Percentiles rank a stretch among this genome's conserved stretches.
Evolutionary conservation across 1,140 invertebrate species (phyloP).

Genomic region (Coboldia fuscipes): DNA sequence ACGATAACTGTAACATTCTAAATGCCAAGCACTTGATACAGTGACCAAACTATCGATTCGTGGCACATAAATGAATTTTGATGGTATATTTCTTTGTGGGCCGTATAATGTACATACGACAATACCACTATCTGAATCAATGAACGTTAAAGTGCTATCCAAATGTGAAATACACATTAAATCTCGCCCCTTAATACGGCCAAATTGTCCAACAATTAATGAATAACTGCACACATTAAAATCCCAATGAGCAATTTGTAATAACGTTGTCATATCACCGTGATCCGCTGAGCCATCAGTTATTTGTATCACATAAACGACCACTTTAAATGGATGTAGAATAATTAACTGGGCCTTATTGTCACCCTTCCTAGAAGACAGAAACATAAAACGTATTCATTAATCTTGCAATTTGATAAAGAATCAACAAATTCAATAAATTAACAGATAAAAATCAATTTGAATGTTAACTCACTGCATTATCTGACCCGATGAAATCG

Average conservation of each 20-base stretch:
- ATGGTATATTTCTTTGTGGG: conserved; percentile 47
- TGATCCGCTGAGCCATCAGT: conserved; percentile 15
- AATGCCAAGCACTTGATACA: conserved; percentile 34
- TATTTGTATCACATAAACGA: conserved; percentile 14
- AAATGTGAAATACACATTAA: conserved; percentile 58
- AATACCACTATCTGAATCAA: conserved; percentile 36
- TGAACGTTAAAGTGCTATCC: conserved; percentile 52
- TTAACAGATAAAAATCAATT: background rate
- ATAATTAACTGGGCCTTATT: conserved; percentile 15
- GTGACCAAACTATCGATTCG: conserved; percentile 51
- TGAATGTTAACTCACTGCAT: conserved; percentile 1
- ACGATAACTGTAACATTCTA: conserved; percentile 46
- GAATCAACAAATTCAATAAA: background rate
- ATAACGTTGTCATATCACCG: conserved; percentile 6
- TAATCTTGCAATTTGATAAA: background rate
- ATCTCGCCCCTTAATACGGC: conserved; percentile 41
- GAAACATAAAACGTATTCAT: background rate
- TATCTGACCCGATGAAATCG: conserved; percentile 49
- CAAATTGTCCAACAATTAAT: conserved; percentile 51
- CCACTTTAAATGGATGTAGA: conserved; percentile 13
- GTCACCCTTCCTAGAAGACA: no score
- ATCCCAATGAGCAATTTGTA: background rate
- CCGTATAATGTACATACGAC: conserved; percentile 17
- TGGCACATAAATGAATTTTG: conserved; percentile 41
- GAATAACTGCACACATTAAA: conserved; percentile 25